A percentile compares a stretch with the other conserved stretches of the same genome.
These are phyloP conservation scores for Sarcophaga variegata DNA, from an alignment of 2,888 invertebrate species.

Conservation along the genomic window DNA sequence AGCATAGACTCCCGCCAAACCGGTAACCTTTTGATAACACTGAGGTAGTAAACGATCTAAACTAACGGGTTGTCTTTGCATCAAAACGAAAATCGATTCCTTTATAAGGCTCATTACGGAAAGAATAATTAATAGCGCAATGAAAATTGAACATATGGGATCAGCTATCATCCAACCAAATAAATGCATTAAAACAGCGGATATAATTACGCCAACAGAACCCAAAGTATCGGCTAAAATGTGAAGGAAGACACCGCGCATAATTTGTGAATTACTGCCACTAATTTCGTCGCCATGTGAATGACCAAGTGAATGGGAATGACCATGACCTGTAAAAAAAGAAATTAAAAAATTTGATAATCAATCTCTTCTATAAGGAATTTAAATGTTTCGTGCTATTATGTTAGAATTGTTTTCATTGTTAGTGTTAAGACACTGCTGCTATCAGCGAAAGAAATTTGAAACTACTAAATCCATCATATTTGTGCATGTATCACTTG, in stretches of 20 bases:
- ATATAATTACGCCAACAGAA: slow-evolving; percentile 98
- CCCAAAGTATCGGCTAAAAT: slow-evolving; percentile 98
- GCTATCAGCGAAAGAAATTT: no score
- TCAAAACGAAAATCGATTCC: slow-evolving; percentile 94
- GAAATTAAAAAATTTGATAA: neutral
- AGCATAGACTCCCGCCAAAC: slow-evolving; percentile 96
- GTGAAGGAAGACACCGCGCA: slow-evolving; percentile 98
- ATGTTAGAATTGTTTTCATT: no score
- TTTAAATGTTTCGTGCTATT: no score
- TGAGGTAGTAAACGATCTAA: slow-evolving; percentile 92
- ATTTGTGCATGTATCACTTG: no score
- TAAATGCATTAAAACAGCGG: slow-evolving; percentile 94
- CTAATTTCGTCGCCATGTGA: slow-evolving; percentile 74
- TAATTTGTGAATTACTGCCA: slow-evolving; percentile 91
- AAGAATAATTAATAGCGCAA: slow-evolving; percentile 92
- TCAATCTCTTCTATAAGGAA: neutral
- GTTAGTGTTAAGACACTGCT: no score
- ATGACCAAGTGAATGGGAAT: slow-evolving; percentile 76
- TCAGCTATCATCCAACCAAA: slow-evolving; percentile 99
- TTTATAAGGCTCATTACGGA: slow-evolving; percentile 93
- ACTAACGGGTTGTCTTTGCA: slow-evolving; percentile 95
- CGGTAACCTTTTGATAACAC: slow-evolving; percentile 94
- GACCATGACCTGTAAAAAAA: slow-evolving; percentile 72
- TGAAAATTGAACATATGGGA: slow-evolving; percentile 98
- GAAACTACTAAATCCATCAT: no score